Evolutionary conservation across 2,113 vertebrate species (phyloP), one percentile per base, ranked within the genome.

Genomic region (Lycaon pictus): DNA sequence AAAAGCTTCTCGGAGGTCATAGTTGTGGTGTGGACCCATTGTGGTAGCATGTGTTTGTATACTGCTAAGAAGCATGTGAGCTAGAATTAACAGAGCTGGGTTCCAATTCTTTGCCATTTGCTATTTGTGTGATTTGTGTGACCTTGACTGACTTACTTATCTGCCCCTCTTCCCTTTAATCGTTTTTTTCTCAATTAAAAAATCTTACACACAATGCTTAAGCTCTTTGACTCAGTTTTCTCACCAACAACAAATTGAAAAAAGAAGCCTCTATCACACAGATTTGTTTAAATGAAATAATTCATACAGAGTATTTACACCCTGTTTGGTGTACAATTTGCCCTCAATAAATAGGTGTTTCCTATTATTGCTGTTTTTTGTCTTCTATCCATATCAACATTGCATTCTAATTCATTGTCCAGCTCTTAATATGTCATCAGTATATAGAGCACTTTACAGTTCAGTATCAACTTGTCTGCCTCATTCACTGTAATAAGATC

Each of bases 221-320:
- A 89, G 13, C 2, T 92, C 48, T 37, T 63, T 76, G 35, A 20
- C 53, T 6, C 16, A 48, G 22, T 67, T 79, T 90, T 53, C 7
- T 67, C 63, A 48, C 12, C 19, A 53, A 25, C 5, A 69, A 65
- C 62, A 63, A 58, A 71, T 56, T 37, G 12, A 67, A 82, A 88
- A 89, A 3, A 86, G 16, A 17, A 77, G 5, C 10, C 15, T 86
- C 25, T 93, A 20, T 25, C 29, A 74, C 48, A 43, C 11, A 90
- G n/a, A 16, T 89, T 91, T 93, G 67, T 58, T 90, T 94, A 88
- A 90, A 81, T 69, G 58, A 90, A 88, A 92, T n/a, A 92, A 92
- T 43, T 13, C 23, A 29, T 5, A 16, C 55, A 65, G 69, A 35
- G 19, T 90, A 69, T 85, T 81, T 93, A 90, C 0, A 71, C 3